Evolutionary conservation across 2,888 invertebrate species (phyloP).

Genomic region (Petrolisthes manimaculis): DNA sequence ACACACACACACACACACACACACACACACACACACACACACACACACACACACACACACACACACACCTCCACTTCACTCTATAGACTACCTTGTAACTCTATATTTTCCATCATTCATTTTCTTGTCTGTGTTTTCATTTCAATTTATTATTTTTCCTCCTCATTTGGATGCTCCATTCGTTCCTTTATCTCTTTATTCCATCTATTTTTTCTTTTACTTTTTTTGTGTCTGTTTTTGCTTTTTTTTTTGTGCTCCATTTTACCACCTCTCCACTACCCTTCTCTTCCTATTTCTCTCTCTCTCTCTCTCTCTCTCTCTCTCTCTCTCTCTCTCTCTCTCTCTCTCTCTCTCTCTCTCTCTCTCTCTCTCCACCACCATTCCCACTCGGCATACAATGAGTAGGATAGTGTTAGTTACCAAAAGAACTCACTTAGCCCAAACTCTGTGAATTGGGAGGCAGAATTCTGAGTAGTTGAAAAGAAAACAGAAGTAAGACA

Average conservation of each 20-base stretch:
- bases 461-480: no score
- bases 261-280: background rate
- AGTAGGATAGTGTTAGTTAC: no score
- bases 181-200: background rate
- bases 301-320: conserved; percentile 43
- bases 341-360: conserved; percentile 2
- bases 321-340: conserved; percentile 29
- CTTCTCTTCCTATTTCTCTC: conserved; percentile 27
- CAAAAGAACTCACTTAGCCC: no score
- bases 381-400: no score
- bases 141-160: background rate
- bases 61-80: background rate
- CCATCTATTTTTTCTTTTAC: background rate
- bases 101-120: background rate
- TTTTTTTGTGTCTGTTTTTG: background rate
- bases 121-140: background rate
- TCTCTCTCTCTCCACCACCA: background rate
- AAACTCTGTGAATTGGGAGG: no score
- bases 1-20: background rate
- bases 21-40: background rate
- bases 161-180: background rate
- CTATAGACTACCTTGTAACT: background rate
- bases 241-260: background rate
- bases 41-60: background rate
- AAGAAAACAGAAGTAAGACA: no score